Evolutionary conservation across 2,888 invertebrate genomes (phyloP), one percentile per base, ranked within the genome.

Genomic region (Plebejus melissa): DNA sequence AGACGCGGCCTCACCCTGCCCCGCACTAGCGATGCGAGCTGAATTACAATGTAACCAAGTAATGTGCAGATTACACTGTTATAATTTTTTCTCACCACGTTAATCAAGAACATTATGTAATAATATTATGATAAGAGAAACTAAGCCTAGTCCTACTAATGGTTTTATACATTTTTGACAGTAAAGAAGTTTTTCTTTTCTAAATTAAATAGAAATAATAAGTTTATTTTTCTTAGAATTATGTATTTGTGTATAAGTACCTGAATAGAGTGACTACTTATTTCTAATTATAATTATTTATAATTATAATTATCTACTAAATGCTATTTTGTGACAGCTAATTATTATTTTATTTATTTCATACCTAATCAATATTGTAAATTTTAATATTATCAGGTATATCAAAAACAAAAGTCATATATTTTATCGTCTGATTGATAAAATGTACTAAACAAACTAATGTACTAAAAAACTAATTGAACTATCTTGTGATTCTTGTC

Each of bases 1-100:
- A 93, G 93, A 92, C 90, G 82, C 74, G 87, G 84, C 85, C 84
- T 83, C 86, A 85, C 84, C 86, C 84, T 83, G 83, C 86, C 82
- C 82, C 81, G 83, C 83, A 83, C 82, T 83, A 80, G 76, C 81
- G 78, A 76, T 81, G 79, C 83, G 81, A 80, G 76, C 76, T 65
- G 65, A 65, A 65, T 65, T 36, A 65, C 32, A 65, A 65, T 16
- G 65, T 65, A 32, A 32, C 32, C 11, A 60, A 60, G 32, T 65
- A 65, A 65, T 65, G 65, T 65, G 65, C 65, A 65, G 65, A 32
- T 32, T 65, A 65, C 65, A 65, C 5, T 32, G 32, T 32, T 36
- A 65, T 60, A 28, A 60, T 65, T 13, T 65, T 65, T 36, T 32
- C 32, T 16, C 4, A 65, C 32, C 13, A 11, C 13, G 32, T 7